Conservation (phyloP, 2,113 vertebrate species). For the Neotragus pygmaeus region DNA sequence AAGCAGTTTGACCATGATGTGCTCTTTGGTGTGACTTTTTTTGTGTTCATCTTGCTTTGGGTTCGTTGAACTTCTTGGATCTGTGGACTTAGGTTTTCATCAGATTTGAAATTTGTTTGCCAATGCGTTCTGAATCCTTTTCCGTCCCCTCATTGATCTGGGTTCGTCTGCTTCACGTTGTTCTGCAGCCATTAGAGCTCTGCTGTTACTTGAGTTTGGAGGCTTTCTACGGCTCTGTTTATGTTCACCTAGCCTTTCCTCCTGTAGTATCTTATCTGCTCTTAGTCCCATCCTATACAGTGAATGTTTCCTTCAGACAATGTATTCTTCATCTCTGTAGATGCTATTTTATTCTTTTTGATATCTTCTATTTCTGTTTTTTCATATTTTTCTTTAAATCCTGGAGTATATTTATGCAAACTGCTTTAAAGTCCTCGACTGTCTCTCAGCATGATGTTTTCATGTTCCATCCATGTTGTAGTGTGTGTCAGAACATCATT, state of each 20-base stretch:
- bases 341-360: neutral
- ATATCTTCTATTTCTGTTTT: neutral
- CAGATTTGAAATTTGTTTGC: neutral
- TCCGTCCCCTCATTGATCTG: neutral
- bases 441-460: neutral
- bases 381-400: neutral
- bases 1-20: neutral
- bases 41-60: neutral
- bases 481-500: fast-evolving
- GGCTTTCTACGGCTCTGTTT: neutral
- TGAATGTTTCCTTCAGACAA: neutral
- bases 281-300: too few species aligned
- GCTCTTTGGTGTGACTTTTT: neutral
- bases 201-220: neutral
- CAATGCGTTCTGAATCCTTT: neutral
- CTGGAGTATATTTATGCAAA: fast-evolving
- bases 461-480: neutral
- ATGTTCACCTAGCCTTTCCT: fast-evolving
- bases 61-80: neutral
- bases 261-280: neutral
- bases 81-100: neutral
- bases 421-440: neutral
- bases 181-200: neutral
- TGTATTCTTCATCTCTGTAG: neutral
- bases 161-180: neutral